Percentiles rank a stretch among this genome's conserved stretches.
Evolutionary conservation across 1,140 invertebrate species (phyloP).

Genomic region (Drosophila sp.): DNA sequence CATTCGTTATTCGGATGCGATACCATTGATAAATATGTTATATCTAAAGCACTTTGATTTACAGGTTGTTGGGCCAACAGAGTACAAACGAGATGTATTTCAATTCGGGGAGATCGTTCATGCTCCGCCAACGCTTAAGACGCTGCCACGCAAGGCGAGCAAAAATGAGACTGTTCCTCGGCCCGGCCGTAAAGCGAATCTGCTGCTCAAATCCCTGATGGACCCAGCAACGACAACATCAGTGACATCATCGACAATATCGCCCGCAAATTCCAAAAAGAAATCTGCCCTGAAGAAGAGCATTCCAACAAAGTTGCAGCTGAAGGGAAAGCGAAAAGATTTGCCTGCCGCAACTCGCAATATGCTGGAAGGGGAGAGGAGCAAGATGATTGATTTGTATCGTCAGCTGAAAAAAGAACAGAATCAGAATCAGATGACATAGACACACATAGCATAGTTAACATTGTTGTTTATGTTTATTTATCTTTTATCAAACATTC

Average conservation of each 20-base stretch:
- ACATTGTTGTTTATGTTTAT: slow-evolving; percentile 49
- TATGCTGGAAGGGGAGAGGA: slow-evolving; percentile 87
- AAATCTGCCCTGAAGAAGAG: slow-evolving; percentile 12
- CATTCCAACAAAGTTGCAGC: slow-evolving; percentile 77
- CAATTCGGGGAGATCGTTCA: slow-evolving; percentile 89
- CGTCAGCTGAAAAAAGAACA: slow-evolving; percentile 85
- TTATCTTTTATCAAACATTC: slow-evolving; percentile 34
- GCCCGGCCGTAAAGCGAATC: slow-evolving; percentile 85
- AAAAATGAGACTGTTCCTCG: slow-evolving; percentile 79
- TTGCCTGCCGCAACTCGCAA: slow-evolving; percentile 86
- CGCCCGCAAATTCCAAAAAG: slow-evolving; percentile 6
- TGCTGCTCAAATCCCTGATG: slow-evolving; percentile 85
- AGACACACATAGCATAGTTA: slow-evolving; percentile 11
- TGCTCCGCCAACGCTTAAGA: slow-evolving; percentile 86
- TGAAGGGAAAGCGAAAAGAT: slow-evolving; percentile 87
- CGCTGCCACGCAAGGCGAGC: slow-evolving; percentile 85
- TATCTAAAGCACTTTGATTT: not conserved
- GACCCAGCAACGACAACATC: slow-evolving; percentile 29
- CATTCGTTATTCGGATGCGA: too few relatives aligned
- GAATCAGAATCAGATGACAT: not conserved
- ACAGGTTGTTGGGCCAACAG: slow-evolving; percentile 32
- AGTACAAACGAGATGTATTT: slow-evolving; percentile 85
- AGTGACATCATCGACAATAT: not conserved
- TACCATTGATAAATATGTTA: not conserved
- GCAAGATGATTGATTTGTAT: slow-evolving; percentile 86